Evolutionary conservation across 1,140 invertebrate species (phyloP).

Genomic region (Drosophila varians): DNA sequence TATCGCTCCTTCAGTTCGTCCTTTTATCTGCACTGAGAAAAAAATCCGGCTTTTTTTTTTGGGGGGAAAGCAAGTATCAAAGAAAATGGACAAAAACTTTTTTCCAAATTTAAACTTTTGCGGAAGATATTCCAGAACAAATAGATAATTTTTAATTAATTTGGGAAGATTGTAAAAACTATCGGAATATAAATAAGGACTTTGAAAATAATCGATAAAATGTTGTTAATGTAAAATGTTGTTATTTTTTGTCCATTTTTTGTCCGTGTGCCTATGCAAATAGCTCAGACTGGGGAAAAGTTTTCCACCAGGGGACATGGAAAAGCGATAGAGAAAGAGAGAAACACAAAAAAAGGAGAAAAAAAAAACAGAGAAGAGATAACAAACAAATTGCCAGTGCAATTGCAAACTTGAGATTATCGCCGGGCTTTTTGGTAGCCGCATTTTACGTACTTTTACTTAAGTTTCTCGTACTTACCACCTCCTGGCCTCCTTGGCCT

Average conservation of each 20-base stretch:
- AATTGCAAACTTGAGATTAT: constrained; percentile 70
- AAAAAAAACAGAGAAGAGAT: constrained; percentile 51
- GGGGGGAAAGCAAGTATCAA: not conserved
- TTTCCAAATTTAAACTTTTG: too few species aligned
- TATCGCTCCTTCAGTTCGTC: constrained; percentile 13
- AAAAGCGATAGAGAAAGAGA: constrained; percentile 21
- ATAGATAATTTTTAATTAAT: too few species aligned
- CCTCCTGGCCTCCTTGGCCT: not conserved
- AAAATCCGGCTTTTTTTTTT: too few species aligned
- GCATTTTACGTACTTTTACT: constrained; percentile 20
- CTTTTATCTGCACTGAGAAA: constrained; percentile 8
- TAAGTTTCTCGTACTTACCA: constrained; percentile 18
- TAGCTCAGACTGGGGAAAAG: constrained; percentile 28
- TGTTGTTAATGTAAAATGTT: too few species aligned
- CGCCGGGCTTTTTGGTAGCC: constrained; percentile 25
- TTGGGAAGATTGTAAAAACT: too few species aligned
- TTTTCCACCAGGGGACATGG: constrained; percentile 14
- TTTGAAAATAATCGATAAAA: too few species aligned
- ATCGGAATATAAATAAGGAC: too few species aligned
- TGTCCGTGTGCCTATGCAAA: constrained; percentile 34
- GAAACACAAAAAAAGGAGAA: too few species aligned
- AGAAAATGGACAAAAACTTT: not conserved
- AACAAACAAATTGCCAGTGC: constrained; percentile 75
- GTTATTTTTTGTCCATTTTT: not conserved
- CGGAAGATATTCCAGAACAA: too few species aligned